phyloP scores from a whole-genome alignment of 1,140 invertebrate species.

The Lucilia sericata region DNA sequence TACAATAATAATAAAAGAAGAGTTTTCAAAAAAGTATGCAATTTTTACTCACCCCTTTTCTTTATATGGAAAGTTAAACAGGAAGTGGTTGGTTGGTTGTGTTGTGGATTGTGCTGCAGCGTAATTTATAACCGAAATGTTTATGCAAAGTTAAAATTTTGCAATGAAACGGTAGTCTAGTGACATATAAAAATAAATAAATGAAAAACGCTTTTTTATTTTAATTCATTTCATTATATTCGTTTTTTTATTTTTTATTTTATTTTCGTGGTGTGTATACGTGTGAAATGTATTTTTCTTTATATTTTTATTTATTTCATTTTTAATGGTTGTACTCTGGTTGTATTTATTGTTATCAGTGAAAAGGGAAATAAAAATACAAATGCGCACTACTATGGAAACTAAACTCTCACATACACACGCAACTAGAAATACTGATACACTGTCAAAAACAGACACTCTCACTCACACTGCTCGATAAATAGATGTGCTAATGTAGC shows the following conservation, averaged over 20 bases:
- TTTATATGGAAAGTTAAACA: background rate
- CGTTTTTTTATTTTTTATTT: background rate
- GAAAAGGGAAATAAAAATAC: background rate
- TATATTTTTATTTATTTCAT: background rate
- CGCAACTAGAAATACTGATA: background rate
- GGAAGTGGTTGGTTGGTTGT: background rate
- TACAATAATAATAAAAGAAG: too few relatives aligned
- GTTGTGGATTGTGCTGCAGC: background rate
- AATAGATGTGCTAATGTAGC: background rate
- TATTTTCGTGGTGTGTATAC: background rate
- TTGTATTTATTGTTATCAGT: conserved; percentile 16
- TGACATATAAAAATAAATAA: conserved; percentile 24
- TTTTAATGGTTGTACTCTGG: background rate
- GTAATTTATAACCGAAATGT: background rate
- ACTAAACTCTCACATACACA: background rate
- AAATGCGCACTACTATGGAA: conserved; percentile 20
- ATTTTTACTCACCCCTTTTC: background rate
- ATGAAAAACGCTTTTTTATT: background rate
- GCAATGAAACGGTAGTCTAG: conserved; percentile 3
- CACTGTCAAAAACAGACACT: background rate
- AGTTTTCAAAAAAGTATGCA: too few relatives aligned
- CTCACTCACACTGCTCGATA: background rate
- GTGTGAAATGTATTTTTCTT: background rate
- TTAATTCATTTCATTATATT: background rate
- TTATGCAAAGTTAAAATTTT: background rate